Percentiles rank a stretch among this genome's conserved stretches.
phyloP scores from a whole-genome alignment of 2,113 vertebrate species.

The Dermatemys mawii region DNA sequence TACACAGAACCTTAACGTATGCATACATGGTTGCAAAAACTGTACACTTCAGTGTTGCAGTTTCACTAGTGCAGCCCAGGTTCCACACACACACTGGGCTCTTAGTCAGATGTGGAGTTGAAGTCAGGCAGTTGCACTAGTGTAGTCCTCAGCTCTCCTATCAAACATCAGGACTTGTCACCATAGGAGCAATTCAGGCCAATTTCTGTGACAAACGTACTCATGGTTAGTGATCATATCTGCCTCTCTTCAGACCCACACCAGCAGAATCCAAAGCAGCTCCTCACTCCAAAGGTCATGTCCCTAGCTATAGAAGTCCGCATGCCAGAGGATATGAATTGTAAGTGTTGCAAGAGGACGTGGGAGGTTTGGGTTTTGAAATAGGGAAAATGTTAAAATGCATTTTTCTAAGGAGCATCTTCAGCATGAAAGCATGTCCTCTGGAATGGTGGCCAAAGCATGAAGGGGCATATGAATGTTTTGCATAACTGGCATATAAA shows the following conservation, averaged over 20 bases:
- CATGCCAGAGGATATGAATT: accelerated
- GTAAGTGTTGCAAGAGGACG: neutral
- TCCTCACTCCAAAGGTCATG: neutral
- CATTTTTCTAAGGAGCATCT: too few species aligned
- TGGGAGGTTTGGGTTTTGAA: neutral
- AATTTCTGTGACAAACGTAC: neutral
- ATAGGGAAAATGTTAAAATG: neutral
- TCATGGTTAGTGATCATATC: neutral
- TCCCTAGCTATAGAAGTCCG: neutral
- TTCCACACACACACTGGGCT: neutral
- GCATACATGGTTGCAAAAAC: neutral
- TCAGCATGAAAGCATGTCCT: too few species aligned
- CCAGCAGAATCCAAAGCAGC: neutral
- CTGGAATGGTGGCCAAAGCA: too few species aligned
- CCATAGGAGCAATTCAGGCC: neutral
- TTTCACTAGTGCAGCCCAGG: neutral
- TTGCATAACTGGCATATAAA: too few species aligned
- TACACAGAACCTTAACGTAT: neutral
- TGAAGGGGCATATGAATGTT: too few species aligned
- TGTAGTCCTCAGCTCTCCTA: neutral
- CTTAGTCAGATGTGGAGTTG: neutral
- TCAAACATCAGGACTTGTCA: neutral
- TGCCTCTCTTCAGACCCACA: neutral
- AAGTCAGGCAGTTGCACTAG: neutral
- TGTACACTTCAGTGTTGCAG: neutral